Evolutionary conservation across 2,113 vertebrate species (phyloP), one percentile per base, ranked within the genome.

Genomic region (Menura novaehollandiae): DNA sequence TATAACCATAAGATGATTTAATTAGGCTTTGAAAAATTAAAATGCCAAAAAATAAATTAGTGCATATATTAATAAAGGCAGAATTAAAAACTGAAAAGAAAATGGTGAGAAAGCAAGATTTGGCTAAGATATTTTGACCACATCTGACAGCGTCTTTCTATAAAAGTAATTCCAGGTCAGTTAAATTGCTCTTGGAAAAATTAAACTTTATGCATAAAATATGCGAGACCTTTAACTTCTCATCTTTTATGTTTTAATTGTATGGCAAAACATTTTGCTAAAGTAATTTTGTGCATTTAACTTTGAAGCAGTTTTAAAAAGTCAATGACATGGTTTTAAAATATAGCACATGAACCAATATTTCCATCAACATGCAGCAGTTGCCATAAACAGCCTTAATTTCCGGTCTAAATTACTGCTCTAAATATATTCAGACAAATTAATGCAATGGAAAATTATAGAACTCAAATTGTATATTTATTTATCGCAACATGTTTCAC

Each of bases 391-490:
- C 93, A 95, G 79, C 59, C 85, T 94, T 96, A 94, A 97, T 95
- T 94, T 94, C 92, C 88, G 59, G 72, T 49, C 85, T 90, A 94
- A 97, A 96, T 96, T 91, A 94, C 59, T 75, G 75, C 78, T 94
- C 95, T 93, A 96, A 96, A 93, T 95, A 95, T 95, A 93, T 56
- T 93, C 72, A 88, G 78, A 88, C 79, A 96, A 95, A 94, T 95
- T 94, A 96, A 96, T 93, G 95, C 67, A 91, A 94, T 60, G 82
- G 90, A 90, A 97, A 95, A 93, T 96, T 94, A 90, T 78, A 92
- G 95, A 95, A 92, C 43, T 9, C 47, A 91, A 94, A 93, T 39
- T 63, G 78, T 88, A 16, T 80, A 79, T 93, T 96, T 94, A 93
- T 88, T 95, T 95, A 90, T 83, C 93, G 68, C 83, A 88, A 80